Percentiles rank a stretch among this genome's conserved stretches.
Evolutionary conservation across 2,113 vertebrate genomes (phyloP).

Genomic region (Calyptomena viridis): DNA sequence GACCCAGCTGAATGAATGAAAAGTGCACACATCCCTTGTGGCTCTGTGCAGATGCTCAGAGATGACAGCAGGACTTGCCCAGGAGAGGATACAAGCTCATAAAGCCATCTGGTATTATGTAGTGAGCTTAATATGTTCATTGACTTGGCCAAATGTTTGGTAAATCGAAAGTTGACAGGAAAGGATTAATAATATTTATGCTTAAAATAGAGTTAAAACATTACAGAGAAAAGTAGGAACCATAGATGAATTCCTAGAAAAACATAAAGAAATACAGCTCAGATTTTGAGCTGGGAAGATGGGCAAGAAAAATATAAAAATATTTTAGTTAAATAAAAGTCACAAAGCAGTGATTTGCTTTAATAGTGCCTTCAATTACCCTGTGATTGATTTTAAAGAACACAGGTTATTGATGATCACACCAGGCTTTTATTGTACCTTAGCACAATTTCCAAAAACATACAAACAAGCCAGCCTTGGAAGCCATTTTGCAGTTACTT

Average conservation of each 20-base stretch:
- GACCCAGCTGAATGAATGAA: slow-evolving; percentile 54
- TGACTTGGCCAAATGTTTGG: slow-evolving; percentile 52
- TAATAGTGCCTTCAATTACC: not conserved
- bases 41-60: slow-evolving; percentile 41
- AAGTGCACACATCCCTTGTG: slow-evolving; percentile 36
- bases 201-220: not conserved
- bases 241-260: not conserved
- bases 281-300: not conserved
- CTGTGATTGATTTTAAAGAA: not conserved
- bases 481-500: not conserved
- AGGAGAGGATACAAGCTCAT: slow-evolving; percentile 6
- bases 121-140: slow-evolving; percentile 36
- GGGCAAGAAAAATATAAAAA: not conserved
- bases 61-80: slow-evolving; percentile 43
- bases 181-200: slow-evolving; percentile 30
- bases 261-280: not conserved
- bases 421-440: not conserved
- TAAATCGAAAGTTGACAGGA: slow-evolving; percentile 36
- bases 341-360: not conserved
- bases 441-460: not conserved
- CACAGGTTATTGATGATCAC: not conserved
- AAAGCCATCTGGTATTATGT: slow-evolving; percentile 37
- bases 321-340: not conserved
- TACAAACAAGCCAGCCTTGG: not conserved
- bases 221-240: not conserved